These are phyloP conservation scores for Crax fasciolata DNA, from an alignment of 2,797 vertebrate species.

Conservation along the genomic window DNA sequence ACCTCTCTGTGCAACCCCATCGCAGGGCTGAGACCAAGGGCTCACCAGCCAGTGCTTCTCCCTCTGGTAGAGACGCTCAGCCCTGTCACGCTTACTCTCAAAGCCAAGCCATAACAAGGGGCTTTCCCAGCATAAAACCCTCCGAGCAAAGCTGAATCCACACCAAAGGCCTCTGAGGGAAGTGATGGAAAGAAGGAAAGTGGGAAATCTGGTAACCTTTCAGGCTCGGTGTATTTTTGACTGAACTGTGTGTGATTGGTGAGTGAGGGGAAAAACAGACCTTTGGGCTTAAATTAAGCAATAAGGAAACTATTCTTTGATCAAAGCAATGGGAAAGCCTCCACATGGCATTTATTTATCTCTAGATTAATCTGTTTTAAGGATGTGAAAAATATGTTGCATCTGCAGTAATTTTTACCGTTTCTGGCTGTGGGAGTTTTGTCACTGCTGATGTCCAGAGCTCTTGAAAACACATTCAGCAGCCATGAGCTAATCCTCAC, in stretches of 20 bases:
- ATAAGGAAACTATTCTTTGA: not conserved
- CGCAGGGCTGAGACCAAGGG: rapidly evolving
- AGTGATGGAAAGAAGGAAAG: not conserved
- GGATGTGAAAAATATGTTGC: conserved; percentile 2
- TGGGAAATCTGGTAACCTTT: not conserved
- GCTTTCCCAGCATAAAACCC: not conserved
- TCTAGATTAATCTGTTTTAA: conserved; percentile 20
- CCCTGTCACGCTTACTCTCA: not conserved
- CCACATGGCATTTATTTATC: conserved; percentile 23
- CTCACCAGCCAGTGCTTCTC: not conserved
- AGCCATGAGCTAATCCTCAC: not conserved
- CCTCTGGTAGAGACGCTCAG: not conserved
- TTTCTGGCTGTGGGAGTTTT: conserved; percentile 37
- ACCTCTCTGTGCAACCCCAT: not conserved
- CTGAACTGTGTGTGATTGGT: not conserved
- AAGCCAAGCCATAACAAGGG: not conserved
- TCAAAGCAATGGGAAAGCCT: conserved; percentile 51
- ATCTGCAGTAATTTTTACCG: conserved; percentile 6
- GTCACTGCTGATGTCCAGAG: not conserved
- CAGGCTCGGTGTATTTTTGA: not conserved
- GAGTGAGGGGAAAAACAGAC: conserved; percentile 1
- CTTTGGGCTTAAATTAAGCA: not conserved
- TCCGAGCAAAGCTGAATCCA: not conserved
- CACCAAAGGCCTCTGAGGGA: not conserved
- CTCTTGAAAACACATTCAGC: conserved; percentile 3